phyloP scores from a whole-genome alignment of 1,140 invertebrate genomes.

The Grapholita molesta region DNA sequence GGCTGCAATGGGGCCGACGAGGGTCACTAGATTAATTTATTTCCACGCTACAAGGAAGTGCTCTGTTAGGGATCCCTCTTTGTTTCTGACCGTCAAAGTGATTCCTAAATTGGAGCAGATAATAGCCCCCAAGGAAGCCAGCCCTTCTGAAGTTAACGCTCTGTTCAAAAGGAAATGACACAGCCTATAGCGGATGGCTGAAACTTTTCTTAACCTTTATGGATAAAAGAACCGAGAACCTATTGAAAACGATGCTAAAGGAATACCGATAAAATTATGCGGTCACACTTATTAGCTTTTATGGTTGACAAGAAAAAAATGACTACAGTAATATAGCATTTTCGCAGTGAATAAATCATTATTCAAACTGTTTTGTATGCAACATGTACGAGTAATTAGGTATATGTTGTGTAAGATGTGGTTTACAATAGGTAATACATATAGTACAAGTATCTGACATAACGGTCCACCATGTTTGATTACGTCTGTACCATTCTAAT shows the following conservation, averaged over 20 bases:
- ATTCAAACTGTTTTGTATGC: too few relatives aligned
- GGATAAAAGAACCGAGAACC: slow-evolving; percentile 11
- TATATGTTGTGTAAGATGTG: too few relatives aligned
- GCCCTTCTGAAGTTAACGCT: slow-evolving; percentile 11
- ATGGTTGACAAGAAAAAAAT: background rate
- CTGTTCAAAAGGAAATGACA: background rate
- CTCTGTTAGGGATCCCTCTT: background rate
- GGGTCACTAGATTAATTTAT: slow-evolving; percentile 16
- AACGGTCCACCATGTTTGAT: too few relatives aligned
- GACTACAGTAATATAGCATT: background rate
- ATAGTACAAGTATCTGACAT: too few relatives aligned
- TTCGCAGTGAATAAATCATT: background rate
- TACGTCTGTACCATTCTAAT: too few relatives aligned
- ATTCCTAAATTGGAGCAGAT: slow-evolving; percentile 14
- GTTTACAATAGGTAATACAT: too few relatives aligned
- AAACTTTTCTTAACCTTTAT: slow-evolving; percentile 12
- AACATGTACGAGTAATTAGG: too few relatives aligned
- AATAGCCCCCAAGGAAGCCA: slow-evolving; percentile 6
- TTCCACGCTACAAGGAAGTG: slow-evolving; percentile 13
- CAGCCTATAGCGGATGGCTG: background rate
- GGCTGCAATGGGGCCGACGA: background rate
- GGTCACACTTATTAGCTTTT: background rate
- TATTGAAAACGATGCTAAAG: background rate
- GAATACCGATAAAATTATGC: slow-evolving; percentile 12
- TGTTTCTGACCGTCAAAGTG: slow-evolving; percentile 9